phyloP scores from a whole-genome alignment of 30 jellyfish, hydroid and myxozoan species.

The Clytia hemisphaerica region DNA sequence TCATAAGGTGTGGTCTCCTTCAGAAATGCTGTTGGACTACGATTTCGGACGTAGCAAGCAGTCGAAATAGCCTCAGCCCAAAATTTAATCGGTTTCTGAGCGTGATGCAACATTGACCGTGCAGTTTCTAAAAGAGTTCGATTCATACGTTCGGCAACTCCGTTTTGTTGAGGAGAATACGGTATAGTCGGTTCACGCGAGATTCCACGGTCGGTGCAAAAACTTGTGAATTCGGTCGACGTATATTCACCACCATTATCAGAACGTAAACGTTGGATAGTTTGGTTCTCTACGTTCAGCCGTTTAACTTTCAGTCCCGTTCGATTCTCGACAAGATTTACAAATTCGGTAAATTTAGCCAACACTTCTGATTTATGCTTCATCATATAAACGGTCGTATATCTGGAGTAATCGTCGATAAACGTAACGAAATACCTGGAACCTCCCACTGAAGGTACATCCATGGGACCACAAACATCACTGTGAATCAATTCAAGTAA shows the following conservation, averaged over 20 bases:
- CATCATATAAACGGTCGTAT: conserved; percentile 10
- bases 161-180: conserved; percentile 40
- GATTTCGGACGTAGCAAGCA: conserved; percentile 19
- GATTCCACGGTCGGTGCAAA: conserved; percentile 35
- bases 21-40: conserved; percentile 31
- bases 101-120: conserved; percentile 40
- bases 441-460: conserved; percentile 47
- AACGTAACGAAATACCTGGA: conserved; percentile 43
- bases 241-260: conserved; percentile 44
- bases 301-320: conserved; percentile 3
- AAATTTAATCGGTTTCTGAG: conserved; percentile 16
- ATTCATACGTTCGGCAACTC: conserved; percentile 38
- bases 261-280: conserved; percentile 17
- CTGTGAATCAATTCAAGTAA: conserved; percentile 27
- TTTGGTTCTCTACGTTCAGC: too few relatives aligned
- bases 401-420: conserved; percentile 25
- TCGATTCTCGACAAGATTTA: conserved; percentile 11
- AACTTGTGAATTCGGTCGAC: conserved; percentile 21
- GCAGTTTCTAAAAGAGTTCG: conserved; percentile 17
- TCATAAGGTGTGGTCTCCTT: conserved; percentile 34
- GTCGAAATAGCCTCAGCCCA: conserved; percentile 40
- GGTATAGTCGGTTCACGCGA: conserved; percentile 29
- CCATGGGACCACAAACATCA: conserved; percentile 55
- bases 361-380: conserved; percentile 30
- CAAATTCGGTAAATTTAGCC: conserved; percentile 27